These are phyloP conservation scores for Tetramorium parvispinum DNA, from an alignment of 1,140 invertebrate genomes.

Conservation along the genomic window DNA sequence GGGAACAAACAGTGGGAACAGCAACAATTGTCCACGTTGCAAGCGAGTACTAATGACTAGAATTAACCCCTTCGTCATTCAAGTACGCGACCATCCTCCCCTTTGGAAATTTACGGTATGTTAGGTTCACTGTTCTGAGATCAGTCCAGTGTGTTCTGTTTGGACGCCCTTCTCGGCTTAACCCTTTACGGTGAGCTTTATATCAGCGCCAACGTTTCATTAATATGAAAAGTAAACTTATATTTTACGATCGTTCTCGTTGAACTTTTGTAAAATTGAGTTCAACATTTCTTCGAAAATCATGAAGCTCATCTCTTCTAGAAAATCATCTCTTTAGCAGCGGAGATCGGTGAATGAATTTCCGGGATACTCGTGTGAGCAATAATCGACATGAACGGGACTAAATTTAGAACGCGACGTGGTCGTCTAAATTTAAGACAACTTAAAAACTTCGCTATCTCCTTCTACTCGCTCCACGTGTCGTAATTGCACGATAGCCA, in stretches of 20 bases:
- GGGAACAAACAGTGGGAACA: conserved; percentile 77
- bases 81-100: conserved; percentile 15
- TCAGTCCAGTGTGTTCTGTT: conserved; percentile 4
- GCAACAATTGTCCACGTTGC: conserved; percentile 72
- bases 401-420: conserved; percentile 25
- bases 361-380: conserved; percentile 9
- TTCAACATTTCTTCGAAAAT: not conserved
- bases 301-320: too few relatives aligned
- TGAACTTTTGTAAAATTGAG: not conserved
- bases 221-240: not conserved
- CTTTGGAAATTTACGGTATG: conserved; percentile 28
- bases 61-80: conserved; percentile 76
- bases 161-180: not conserved
- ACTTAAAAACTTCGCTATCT: conserved; percentile 74
- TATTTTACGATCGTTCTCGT: not conserved
- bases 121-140: conserved; percentile 40
- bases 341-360: conserved; percentile 20
- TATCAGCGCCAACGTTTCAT: not conserved
- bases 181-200: conserved; percentile 30
- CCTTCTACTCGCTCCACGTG: conserved; percentile 3
- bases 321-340: too few relatives aligned
- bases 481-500: conserved; percentile 48
- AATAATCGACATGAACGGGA: conserved; percentile 41
- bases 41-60: conserved; percentile 71
- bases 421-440: conserved; percentile 69